Percentiles rank a stretch among this genome's conserved stretches.
phyloP scores from a whole-genome alignment of 1,140 invertebrate genomes.

The Diabrotica virgifera region DNA sequence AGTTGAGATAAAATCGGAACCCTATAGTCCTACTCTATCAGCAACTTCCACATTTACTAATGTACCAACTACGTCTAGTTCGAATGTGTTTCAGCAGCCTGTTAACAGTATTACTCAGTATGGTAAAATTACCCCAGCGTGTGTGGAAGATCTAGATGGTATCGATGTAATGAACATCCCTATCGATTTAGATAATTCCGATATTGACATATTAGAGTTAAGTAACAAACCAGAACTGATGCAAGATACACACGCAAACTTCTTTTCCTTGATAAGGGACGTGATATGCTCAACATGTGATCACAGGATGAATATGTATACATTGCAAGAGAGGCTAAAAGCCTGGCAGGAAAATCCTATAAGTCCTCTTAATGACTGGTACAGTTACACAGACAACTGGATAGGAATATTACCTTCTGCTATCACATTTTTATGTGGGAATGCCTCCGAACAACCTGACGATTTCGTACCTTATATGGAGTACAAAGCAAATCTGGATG shows the following conservation, averaged over 20 bases:
- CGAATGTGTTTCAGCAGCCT: conserved; percentile 10
- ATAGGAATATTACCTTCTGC: conserved; percentile 73
- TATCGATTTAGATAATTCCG: conserved; percentile 60
- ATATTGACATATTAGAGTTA: conserved; percentile 56
- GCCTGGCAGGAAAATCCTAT: conserved; percentile 80
- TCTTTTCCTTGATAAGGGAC: conserved; percentile 78
- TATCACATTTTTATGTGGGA: conserved; percentile 83
- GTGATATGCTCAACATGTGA: conserved; percentile 79
- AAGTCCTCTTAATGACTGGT: conserved; percentile 80
- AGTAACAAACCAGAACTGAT: conserved; percentile 53
- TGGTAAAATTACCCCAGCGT: conserved; percentile 47
- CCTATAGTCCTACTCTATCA: background rate
- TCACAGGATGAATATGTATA: conserved; percentile 70
- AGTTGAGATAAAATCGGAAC: conserved; percentile 37
- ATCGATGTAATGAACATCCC: conserved; percentile 67
- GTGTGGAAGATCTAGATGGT: conserved; percentile 55
- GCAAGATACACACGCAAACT: conserved; percentile 77
- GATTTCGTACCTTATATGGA: conserved; percentile 93
- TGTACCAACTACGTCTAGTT: conserved; percentile 10
- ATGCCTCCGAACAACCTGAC: conserved; percentile 75
- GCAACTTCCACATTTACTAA: background rate
- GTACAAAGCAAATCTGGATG: conserved; percentile 69
- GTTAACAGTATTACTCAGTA: conserved; percentile 31
- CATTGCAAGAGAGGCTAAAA: conserved; percentile 72
- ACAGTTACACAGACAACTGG: conserved; percentile 68